Percentiles rank a stretch among this genome's conserved stretches.
Conservation (phyloP, 2,113 vertebrate species). For the Hoplias malabaricus region DNA sequence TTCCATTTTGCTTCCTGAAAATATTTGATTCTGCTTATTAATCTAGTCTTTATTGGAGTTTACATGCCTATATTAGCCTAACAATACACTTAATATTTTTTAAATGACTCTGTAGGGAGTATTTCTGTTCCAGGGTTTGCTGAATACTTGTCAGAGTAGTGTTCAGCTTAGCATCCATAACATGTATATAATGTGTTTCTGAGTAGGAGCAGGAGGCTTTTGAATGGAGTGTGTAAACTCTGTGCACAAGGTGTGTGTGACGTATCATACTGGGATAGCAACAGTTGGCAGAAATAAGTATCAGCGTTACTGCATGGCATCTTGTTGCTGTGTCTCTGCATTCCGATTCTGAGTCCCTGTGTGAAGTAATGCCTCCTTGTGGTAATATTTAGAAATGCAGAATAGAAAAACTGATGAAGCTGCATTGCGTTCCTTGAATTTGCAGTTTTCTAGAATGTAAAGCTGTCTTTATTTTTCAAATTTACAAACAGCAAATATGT, state of each 20-base stretch:
- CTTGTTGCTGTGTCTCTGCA: neutral
- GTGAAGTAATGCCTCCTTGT: constrained; percentile 32
- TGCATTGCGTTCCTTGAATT: constrained; percentile 6
- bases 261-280: constrained; percentile 26
- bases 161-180: neutral
- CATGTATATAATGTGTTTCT: constrained; percentile 30
- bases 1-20: too few species aligned
- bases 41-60: neutral
- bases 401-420: neutral
- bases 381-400: constrained; percentile 11
- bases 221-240: constrained; percentile 7
- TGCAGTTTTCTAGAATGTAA: neutral
- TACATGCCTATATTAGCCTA: too few species aligned
- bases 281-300: constrained; percentile 32
- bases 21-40: neutral
- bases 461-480: neutral
- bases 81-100: too few species aligned
- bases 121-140: too few species aligned
- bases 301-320: constrained; percentile 31
- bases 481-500: neutral
- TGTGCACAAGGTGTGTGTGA: constrained; percentile 13
- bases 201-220: neutral
- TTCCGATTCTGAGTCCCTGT: neutral
- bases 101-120: too few species aligned
- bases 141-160: neutral